Evolutionary conservation across 2,113 vertebrate genomes (phyloP), one percentile per base, ranked within the genome.

Genomic region (Poeciliopsis occidentalis): DNA sequence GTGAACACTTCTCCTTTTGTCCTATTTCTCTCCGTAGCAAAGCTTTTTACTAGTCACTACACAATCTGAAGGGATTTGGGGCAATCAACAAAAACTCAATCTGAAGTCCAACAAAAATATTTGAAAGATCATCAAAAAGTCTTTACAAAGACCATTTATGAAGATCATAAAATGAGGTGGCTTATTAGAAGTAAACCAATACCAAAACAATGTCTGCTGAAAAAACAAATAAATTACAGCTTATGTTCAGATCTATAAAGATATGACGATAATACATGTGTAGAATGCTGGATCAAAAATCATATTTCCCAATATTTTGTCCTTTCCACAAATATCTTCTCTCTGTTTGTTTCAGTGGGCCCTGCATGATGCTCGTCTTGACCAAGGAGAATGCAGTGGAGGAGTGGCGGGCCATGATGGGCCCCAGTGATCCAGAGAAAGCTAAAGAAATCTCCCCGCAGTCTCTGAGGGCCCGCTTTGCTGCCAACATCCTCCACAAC

Each of bases 391-490:
- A 96, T 71, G 96, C 96, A 5, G 82, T 96, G 80, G 80, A 92
- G 54, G 94, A 96, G 3, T 97, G 96, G 96, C 95, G 95, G 83
- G 71, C 71, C 71, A 75, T 94, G 75, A 96, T 97, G 89, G 96
- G 96, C 10, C 96, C 96, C 24, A 44, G 88, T 44, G 94, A 97
- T 80, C 96, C 96, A 1, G 76, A 80, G 2, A 87, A 92, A 85
- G 96, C 95, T 12, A 94, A 79, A 64, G 73, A 79, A 15, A 80
- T 70, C 1, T 93, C 89, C 17, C 95, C 96, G 10, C 67, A 84
- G 37, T 96, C 93, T 41, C 82, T 97, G 64, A 92, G 96, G 82
- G 95, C 95, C 47, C 91, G 68, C 26, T 96, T 95, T 76, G 96
- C 94, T 80, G 83, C 80, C 8, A 85, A 86, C 81, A 44, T 95